A percentile compares a stretch with the other conserved stretches of the same genome.
Conservation (phyloP, 2,888 invertebrate genomes). For the Leptinotarsa tumamoca region DNA sequence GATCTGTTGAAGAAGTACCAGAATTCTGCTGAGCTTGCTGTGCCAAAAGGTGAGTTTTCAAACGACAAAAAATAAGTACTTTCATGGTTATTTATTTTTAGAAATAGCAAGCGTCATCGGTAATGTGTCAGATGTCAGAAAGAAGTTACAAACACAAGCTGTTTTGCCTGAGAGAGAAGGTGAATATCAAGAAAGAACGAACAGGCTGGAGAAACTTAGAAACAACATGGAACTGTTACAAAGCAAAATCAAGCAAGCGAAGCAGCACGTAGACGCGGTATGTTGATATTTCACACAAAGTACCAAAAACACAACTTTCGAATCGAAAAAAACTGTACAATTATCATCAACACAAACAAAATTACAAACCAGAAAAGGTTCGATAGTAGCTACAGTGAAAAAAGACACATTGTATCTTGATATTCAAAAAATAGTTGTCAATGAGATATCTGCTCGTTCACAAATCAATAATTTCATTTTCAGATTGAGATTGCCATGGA, state of each 20-base stretch:
- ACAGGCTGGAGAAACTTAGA: slow-evolving; percentile 53
- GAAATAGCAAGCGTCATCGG: slow-evolving; percentile 43
- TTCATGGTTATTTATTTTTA: slow-evolving; percentile 26
- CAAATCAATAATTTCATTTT: slow-evolving; percentile 29
- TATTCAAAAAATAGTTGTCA: too few relatives aligned
- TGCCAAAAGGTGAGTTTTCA: slow-evolving; percentile 53
- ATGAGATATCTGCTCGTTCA: too few relatives aligned
- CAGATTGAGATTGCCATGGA: slow-evolving; percentile 55
- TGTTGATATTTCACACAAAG: slow-evolving; percentile 54
- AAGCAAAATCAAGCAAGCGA: slow-evolving; percentile 80
- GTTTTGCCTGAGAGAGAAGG: slow-evolving; percentile 24
- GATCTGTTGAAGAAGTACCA: slow-evolving; percentile 58
- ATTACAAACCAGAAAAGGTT: too few relatives aligned
- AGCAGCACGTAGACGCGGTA: slow-evolving; percentile 86
- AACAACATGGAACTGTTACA: slow-evolving; percentile 76
- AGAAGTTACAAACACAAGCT: slow-evolving; percentile 36
- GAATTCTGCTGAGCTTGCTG: slow-evolving; percentile 57
- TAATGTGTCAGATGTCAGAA: slow-evolving; percentile 41
- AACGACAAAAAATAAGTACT: background rate
- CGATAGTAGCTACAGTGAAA: too few relatives aligned
- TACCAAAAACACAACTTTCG: too few relatives aligned
- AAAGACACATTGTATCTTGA: too few relatives aligned
- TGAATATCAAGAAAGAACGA: slow-evolving; percentile 23
- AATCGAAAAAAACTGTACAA: too few relatives aligned
- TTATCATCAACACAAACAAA: too few relatives aligned